Base-by-base conservation (phyloP, 2,113 vertebrate genomes). In the Heterochromis multidens region DNA sequence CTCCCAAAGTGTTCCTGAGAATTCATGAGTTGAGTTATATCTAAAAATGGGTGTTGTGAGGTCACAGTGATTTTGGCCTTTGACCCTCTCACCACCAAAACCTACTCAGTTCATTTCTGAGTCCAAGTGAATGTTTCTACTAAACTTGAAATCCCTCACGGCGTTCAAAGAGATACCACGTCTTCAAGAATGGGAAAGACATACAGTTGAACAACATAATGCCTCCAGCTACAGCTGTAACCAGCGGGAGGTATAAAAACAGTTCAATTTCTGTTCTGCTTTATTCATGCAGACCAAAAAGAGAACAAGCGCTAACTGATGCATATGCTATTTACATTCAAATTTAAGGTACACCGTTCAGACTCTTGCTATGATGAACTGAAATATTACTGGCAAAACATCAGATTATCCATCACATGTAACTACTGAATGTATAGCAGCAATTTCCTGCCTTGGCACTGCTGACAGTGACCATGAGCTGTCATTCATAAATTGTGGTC, bases 381-480 rank as follows among this genome's bases (percentile, higher is more conserved):
- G 35, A 49, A 56, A 54, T 19, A 31, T 57, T 25, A 37, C 46
- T 63, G 52, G 27, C 12, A 11, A 52, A 35, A 27, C 40, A 87
- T 16, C 12, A 12, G 7, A 37, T 82, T 54, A 74, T 49, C 54
- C 80, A 35, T 79, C 35, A 54, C 12, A 54, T 27, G 43, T 19
- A 43, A 40, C 12, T 57, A 52, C 63, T 23, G 13, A 9, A 33
- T 31, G 60, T 29, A 70, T 2, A 60, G 58, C 63, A 33, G n/a
- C 16, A 37, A 31, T 23, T 81, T 62, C 40, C 29, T 49, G 33
- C 61, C 31, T 54, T 46, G 29, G 61, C 27, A 35, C 78, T 40
- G 61, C 67, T 61, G 56, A 79, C n/a, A 8, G 49, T 31, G 62
- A 81, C 83, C 52, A n/a, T 72, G 84, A 91, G 21, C 70, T 43